These are phyloP conservation scores for Hydrochoerus hydrochaeris DNA, from an alignment of 2,113 vertebrate genomes.

Conservation along the genomic window DNA sequence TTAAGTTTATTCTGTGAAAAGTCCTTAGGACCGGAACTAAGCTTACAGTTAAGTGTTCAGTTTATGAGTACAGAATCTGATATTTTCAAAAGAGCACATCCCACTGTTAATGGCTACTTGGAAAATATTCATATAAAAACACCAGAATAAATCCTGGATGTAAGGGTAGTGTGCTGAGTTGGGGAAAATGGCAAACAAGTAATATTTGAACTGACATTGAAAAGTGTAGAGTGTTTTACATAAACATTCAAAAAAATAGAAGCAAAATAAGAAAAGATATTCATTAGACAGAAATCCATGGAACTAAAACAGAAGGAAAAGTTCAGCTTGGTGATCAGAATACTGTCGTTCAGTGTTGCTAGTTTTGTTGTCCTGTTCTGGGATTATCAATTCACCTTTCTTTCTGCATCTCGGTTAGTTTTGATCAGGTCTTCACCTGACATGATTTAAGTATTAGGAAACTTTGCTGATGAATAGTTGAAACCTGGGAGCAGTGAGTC, in stretches of 20 bases:
- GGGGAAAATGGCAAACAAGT: not conserved
- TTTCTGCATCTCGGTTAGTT: not conserved
- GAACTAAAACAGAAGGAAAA: not conserved
- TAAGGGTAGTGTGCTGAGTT: not conserved
- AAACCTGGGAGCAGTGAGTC: not conserved
- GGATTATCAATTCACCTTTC: not conserved
- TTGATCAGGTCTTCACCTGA: not conserved
- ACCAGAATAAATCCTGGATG: not conserved
- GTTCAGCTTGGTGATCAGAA: not conserved
- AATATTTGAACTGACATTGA: not conserved
- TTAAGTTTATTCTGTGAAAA: not conserved
- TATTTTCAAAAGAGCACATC: not conserved
- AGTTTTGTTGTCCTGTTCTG: not conserved
- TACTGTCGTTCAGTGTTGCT: not conserved
- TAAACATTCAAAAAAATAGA: not conserved
- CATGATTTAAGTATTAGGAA: not conserved
- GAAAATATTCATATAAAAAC: not conserved
- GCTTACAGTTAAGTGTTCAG: not conserved
- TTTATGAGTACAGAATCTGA: not conserved
- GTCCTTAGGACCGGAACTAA: not conserved
- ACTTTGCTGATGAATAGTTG: not conserved
- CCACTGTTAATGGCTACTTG: not conserved
- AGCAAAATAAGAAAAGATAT: not conserved
- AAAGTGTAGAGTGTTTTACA: not conserved
- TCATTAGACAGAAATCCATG: not conserved